These are phyloP conservation scores for Protosalanx chinensis DNA, from an alignment of 2,797 vertebrate genomes.

Conservation along the genomic window DNA sequence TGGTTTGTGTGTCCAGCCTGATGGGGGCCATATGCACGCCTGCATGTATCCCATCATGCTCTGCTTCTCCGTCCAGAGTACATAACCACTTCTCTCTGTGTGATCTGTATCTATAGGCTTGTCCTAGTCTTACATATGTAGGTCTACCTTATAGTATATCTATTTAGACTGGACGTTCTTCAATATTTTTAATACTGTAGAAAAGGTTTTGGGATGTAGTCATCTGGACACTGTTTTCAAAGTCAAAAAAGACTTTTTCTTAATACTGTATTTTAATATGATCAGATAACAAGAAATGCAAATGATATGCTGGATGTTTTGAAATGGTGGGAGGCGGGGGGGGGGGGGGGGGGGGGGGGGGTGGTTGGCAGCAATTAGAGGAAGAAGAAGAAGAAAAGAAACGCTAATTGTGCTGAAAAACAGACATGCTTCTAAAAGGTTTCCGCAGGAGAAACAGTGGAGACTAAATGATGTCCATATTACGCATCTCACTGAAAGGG, in stretches of 20 bases:
- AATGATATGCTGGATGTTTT: neutral
- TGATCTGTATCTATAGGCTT: neutral
- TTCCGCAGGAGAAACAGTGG: slow-evolving; percentile 64
- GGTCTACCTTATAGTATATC: neutral
- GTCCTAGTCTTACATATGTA: neutral
- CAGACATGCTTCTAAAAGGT: slow-evolving; percentile 64
- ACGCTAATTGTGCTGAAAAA: slow-evolving; percentile 64
- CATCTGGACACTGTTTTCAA: no score
- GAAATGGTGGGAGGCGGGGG: no score
- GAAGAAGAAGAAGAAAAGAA: slow-evolving; percentile 21
- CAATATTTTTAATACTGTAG: neutral
- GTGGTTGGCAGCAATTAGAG: no score
- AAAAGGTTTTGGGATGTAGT: no score
- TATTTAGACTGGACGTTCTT: no score
- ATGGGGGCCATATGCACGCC: neutral
- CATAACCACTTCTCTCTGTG: no score
- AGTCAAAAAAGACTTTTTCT: neutral
- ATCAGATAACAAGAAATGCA: slow-evolving; percentile 39
- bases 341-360: no score
- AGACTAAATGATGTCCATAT: slow-evolving; percentile 75
- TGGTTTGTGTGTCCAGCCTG: slow-evolving; percentile 15
- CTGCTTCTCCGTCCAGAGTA: no score
- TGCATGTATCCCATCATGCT: no score
- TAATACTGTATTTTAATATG: slow-evolving; percentile 17
- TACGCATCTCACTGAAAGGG: slow-evolving; percentile 75